A percentile compares a stretch with the other conserved stretches of the same genome.
Conservation (phyloP, 1,140 invertebrate species). For the Pantala flavescens region DNA sequence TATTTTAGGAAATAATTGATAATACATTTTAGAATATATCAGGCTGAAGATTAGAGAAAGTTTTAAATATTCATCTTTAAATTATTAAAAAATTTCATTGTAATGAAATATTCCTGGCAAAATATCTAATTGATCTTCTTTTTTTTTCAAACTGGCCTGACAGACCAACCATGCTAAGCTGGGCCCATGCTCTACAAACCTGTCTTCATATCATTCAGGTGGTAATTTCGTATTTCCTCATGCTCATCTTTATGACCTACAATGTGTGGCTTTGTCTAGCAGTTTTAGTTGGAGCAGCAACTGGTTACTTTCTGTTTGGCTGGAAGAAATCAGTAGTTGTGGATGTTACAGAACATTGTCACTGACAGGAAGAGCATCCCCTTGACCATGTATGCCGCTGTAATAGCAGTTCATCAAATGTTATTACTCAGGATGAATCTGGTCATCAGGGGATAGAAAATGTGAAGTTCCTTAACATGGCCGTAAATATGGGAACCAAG, state of each 20-base stretch:
- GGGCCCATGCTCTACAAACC: constrained; percentile 75
- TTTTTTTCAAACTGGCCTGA: constrained; percentile 30
- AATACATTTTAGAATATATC: too few species aligned
- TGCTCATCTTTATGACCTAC: constrained; percentile 98
- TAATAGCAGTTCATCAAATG: neutral
- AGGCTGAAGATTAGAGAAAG: too few species aligned
- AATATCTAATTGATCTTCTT: neutral
- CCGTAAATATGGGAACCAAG: neutral
- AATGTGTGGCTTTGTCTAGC: constrained; percentile 88
- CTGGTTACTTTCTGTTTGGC: constrained; percentile 89
- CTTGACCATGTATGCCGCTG: neutral
- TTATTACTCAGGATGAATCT: neutral
- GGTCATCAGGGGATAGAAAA: neutral
- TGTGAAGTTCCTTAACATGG: neutral
- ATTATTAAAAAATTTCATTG: too few species aligned
- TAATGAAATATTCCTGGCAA: neutral
- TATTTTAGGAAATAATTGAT: too few species aligned
- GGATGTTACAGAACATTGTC: constrained; percentile 91
- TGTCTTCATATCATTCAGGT: constrained; percentile 82
- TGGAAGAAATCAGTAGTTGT: constrained; percentile 85
- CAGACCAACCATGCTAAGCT: constrained; percentile 68
- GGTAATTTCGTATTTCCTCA: constrained; percentile 81
- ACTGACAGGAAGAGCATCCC: constrained; percentile 41
- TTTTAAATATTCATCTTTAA: too few species aligned
- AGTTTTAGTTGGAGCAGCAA: constrained; percentile 76